Evolutionary conservation across 2,888 invertebrate genomes (phyloP).

Genomic region (Ashinkailepas kermadecensis): DNA sequence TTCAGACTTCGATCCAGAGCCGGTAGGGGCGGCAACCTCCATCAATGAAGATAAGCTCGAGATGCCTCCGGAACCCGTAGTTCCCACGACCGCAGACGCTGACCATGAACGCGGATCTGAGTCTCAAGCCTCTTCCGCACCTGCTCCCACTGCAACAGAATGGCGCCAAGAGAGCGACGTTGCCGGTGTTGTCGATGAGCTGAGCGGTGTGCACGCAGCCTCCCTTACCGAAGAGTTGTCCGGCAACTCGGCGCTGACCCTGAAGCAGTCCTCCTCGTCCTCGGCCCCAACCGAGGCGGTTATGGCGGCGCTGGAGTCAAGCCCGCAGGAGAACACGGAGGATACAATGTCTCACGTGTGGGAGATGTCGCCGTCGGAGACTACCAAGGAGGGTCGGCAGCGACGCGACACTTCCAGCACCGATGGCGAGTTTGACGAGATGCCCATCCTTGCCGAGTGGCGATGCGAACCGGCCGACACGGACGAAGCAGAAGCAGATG

Average conservation of each 20-base stretch:
- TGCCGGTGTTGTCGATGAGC: not conserved
- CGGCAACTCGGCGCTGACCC: not conserved
- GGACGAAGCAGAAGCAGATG: not conserved
- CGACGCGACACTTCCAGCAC: not conserved
- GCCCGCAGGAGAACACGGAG: slow-evolving; percentile 8
- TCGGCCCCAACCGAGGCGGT: not conserved
- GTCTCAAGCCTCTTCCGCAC: too few species aligned
- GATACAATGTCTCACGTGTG: not conserved
- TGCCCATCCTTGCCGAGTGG: not conserved
- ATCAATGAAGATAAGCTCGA: too few species aligned
- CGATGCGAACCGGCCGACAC: not conserved
- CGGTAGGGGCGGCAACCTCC: too few species aligned
- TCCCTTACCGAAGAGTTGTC: not conserved
- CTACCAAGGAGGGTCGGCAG: too few species aligned
- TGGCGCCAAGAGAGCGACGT: too few species aligned
- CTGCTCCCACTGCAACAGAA: too few species aligned
- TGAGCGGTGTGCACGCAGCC: not conserved
- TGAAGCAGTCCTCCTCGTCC: not conserved
- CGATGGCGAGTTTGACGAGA: not conserved
- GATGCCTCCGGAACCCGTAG: too few species aligned
- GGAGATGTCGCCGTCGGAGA: not conserved
- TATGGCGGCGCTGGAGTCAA: not conserved
- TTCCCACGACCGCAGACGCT: too few species aligned
- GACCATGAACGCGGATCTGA: too few species aligned
- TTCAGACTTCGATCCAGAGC: too few species aligned